phyloP scores from a whole-genome alignment of 1,140 invertebrate genomes.

The Saccostrea glomerata region DNA sequence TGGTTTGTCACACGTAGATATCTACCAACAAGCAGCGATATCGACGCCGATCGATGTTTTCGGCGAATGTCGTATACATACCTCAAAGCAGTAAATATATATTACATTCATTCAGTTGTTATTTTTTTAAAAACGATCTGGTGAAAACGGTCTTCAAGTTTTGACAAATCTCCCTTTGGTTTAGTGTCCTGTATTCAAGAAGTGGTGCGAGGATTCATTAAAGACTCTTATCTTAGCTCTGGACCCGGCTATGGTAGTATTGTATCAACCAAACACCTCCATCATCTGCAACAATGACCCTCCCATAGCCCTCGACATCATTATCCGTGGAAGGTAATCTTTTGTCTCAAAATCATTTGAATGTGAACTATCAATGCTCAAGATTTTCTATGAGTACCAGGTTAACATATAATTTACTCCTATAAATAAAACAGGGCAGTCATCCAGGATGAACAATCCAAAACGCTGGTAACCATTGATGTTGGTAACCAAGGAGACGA shows the following conservation, averaged over 20 bases:
- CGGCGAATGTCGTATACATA: slow-evolving; percentile 37
- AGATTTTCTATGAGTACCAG: too few relatives aligned
- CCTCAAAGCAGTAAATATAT: not conserved
- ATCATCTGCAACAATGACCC: slow-evolving; percentile 44
- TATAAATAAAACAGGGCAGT: not conserved
- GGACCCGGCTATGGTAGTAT: slow-evolving; percentile 42
- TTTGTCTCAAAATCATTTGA: not conserved
- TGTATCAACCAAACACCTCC: slow-evolving; percentile 44
- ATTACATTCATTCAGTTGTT: not conserved
- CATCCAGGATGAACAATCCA: not conserved
- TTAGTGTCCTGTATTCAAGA: slow-evolving; percentile 43
- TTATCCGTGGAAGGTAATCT: slow-evolving; percentile 51
- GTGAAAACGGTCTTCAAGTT: not conserved
- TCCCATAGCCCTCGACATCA: slow-evolving; percentile 42
- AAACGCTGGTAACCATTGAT: slow-evolving; percentile 1
- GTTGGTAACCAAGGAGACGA: slow-evolving; percentile 20
- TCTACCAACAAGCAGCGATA: slow-evolving; percentile 42
- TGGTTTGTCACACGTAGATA: slow-evolving; percentile 53
- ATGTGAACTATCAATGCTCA: not conserved
- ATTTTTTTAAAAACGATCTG: not conserved
- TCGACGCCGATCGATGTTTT: slow-evolving; percentile 46
- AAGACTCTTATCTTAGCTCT: slow-evolving; percentile 48
- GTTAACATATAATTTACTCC: not conserved
- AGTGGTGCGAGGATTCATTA: slow-evolving; percentile 45
- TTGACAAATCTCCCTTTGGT: not conserved